Conservation (phyloP, 2,888 invertebrate genomes). For the Drosophila subquinaria region DNA sequence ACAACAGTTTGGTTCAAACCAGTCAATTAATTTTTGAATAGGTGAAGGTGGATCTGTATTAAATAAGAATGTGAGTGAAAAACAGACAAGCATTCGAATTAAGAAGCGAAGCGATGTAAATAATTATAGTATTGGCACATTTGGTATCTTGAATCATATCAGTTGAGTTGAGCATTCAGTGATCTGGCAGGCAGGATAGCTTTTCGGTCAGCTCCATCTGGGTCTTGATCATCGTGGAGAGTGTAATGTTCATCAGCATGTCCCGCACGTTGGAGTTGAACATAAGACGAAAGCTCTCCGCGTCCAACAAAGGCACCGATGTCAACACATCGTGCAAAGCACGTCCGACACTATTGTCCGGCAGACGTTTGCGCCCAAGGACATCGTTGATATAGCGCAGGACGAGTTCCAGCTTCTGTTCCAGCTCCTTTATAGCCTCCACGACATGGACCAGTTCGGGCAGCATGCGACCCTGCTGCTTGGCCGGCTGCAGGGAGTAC, state of each 20-base stretch:
- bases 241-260: constrained; percentile 51
- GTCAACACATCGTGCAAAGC: constrained; percentile 51
- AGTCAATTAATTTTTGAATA: no score
- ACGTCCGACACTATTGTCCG: constrained; percentile 61
- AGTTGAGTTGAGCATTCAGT: not conserved
- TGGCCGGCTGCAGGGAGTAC: constrained; percentile 26
- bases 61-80: not conserved
- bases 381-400: constrained; percentile 69
- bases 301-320: constrained; percentile 59
- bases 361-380: constrained; percentile 53
- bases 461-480: constrained; percentile 34
- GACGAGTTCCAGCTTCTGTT: constrained; percentile 52
- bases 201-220: constrained; percentile 65
- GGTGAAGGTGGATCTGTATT: not conserved
- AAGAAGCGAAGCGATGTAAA: not conserved
- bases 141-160: not conserved
- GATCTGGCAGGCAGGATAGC: constrained; percentile 46
- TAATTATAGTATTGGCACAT: not conserved
- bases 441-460: constrained; percentile 58
- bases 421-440: constrained; percentile 43
- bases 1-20: no score
- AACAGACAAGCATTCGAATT: not conserved
- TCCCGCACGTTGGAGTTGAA: constrained; percentile 50
- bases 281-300: constrained; percentile 55
- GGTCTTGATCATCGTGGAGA: constrained; percentile 54